Base-by-base conservation (phyloP, 2,113 vertebrate genomes). In the Sardina pilchardus region DNA sequence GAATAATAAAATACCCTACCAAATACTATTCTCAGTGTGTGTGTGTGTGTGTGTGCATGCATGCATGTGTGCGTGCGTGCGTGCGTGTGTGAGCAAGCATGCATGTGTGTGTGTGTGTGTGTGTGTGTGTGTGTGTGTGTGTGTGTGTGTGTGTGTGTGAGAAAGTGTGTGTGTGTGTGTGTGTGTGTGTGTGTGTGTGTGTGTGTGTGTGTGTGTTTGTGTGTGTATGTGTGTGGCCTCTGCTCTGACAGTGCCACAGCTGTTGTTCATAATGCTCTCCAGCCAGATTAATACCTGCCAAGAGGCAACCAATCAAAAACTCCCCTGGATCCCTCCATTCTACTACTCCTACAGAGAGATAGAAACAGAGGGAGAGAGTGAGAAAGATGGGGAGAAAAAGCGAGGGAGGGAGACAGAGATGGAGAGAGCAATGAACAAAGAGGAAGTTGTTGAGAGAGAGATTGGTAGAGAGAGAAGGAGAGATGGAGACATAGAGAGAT, bases 221-320 rank as follows among this genome's bases (percentile, higher is more conserved):
- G n/a, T 30, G 1, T 67, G 8, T 30, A 6, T 67, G 59, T 67
- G 59, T 67, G 24, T 67, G 59, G 59, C 59, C 59, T 67, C 26
- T 67, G 59, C 59, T 26, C 59, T 67, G 59, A 67, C 59, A 9
- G 59, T 67, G 59, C 59, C 59, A 67, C 59, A 67, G 59, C 59
- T 67, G n/a, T 67, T 67, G 59, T 67, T 67, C 24, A n/a, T 67
- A 67, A 67, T 26, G 59, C 10, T n/a, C 59, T 67, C 59, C n/a
- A 26, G 21, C 59, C 59, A 67, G 59, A 67, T 67, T 67, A 67
- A 67, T 67, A 67, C 59, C 59, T 67, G 59, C 59, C 59, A 67
- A 30, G 59, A 67, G 24, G 59, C 59, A 67, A 5, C 59, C 59
- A 67, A 67, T 67, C 59, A 67, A 67, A 67, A 26, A n/a, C 59